Conservation (phyloP, 1,140 invertebrate genomes). For the Drosophila sproati region DNA sequence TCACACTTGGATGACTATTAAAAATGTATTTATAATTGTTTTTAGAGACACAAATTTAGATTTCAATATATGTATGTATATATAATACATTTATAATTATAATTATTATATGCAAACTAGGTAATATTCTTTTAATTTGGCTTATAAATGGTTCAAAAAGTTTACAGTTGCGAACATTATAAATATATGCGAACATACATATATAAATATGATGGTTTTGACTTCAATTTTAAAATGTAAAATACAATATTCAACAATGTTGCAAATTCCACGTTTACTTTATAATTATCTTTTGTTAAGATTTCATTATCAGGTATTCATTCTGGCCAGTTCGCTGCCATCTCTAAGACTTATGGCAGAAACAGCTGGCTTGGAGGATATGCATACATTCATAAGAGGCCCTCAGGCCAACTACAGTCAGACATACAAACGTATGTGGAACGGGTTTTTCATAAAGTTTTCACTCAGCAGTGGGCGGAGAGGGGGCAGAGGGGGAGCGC, state of each 20-base stretch:
- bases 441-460: conserved; percentile 70
- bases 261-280: too few species aligned
- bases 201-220: too few species aligned
- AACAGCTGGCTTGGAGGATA: conserved; percentile 10
- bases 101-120: too few species aligned
- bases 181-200: too few species aligned
- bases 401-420: neutral
- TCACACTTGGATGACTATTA: neutral
- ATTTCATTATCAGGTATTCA: neutral
- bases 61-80: neutral
- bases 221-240: too few species aligned
- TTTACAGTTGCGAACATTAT: too few species aligned
- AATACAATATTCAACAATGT: too few species aligned
- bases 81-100: neutral
- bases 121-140: too few species aligned
- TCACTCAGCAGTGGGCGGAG: conserved; percentile 6
- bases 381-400: neutral
- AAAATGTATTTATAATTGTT: neutral
- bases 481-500: neutral
- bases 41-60: neutral
- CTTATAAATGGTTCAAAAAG: too few species aligned
- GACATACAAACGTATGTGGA: conserved; percentile 10
- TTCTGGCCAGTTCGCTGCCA: conserved; percentile 10
- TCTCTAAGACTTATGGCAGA: conserved; percentile 34
- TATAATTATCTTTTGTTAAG: too few species aligned